Evolutionary conservation across 1,140 invertebrate species (phyloP).

Genomic region (Drosophila mayri): DNA sequence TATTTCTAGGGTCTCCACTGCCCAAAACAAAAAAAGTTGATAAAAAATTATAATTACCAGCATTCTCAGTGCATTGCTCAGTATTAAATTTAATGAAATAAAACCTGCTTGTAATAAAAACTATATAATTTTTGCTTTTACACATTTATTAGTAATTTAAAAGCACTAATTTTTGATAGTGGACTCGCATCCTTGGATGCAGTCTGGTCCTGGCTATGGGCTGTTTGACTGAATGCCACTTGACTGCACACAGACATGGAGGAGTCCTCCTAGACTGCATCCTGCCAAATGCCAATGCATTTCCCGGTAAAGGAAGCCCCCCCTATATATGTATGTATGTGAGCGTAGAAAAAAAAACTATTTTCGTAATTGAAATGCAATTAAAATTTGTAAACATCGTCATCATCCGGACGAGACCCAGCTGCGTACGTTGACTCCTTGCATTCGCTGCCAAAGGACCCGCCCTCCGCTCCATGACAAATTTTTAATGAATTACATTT

Average conservation of each 20-base stretch:
- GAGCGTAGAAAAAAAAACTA: conserved; percentile 51
- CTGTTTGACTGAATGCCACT: conserved; percentile 42
- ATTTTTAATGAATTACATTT: conserved; percentile 83
- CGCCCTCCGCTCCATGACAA: conserved; percentile 6
- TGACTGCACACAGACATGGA: conserved; percentile 60
- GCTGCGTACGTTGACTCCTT: conserved; percentile 66
- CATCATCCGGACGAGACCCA: conserved; percentile 12
- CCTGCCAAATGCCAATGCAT: conserved; percentile 34
- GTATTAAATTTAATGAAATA: neutral
- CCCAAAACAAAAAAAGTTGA: neutral
- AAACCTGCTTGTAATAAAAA: rapidly evolving
- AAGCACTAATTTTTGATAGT: conserved; percentile 1
- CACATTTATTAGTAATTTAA: neutral
- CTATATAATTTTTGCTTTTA: neutral
- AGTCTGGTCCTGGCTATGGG: conserved; percentile 7
- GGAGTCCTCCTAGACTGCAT: conserved; percentile 35
- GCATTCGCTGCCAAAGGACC: conserved; percentile 12
- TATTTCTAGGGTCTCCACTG: conserved; percentile 26
- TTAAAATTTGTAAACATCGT: conserved; percentile 72
- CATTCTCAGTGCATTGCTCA: neutral
- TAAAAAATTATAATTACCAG: neutral
- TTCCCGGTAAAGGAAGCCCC: neutral
- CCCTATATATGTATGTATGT: neutral
- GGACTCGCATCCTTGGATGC: conserved; percentile 3
- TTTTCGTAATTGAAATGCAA: conserved; percentile 80